These are phyloP conservation scores for Nasua narica DNA, from an alignment of 2,797 vertebrate species.

Conservation along the genomic window DNA sequence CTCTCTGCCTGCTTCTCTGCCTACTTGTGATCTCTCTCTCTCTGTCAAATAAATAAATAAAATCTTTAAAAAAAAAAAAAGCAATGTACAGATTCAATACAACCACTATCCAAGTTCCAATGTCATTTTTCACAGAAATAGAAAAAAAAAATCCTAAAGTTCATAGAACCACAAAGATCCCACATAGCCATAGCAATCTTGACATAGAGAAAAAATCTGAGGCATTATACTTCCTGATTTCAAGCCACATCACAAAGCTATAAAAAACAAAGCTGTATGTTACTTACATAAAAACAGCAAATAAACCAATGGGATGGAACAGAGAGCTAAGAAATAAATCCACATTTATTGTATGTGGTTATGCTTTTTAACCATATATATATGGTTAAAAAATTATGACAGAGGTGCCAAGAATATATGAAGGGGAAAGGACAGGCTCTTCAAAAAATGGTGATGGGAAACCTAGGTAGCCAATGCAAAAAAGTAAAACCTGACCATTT, in stretches of 20 bases:
- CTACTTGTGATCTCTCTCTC: too few relatives aligned
- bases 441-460: background rate
- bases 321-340: background rate
- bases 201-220: background rate
- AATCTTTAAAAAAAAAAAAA: too few relatives aligned
- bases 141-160: background rate
- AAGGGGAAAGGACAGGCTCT: background rate
- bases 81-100: background rate
- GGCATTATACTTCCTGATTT: background rate
- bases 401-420: background rate
- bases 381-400: background rate
- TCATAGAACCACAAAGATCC: background rate
- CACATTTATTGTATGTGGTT: too few relatives aligned
- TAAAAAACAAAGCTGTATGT: background rate
- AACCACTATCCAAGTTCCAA: background rate
- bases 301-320: background rate
- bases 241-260: background rate
- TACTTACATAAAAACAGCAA: background rate
- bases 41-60: too few relatives aligned
- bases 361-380: too few relatives aligned
- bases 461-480: background rate
- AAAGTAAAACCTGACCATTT: background rate
- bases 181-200: background rate
- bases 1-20: too few relatives aligned
- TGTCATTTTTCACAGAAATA: background rate